Base-by-base conservation (phyloP, 2,113 vertebrate genomes). In the Ceyx cyanopectus region DNA sequence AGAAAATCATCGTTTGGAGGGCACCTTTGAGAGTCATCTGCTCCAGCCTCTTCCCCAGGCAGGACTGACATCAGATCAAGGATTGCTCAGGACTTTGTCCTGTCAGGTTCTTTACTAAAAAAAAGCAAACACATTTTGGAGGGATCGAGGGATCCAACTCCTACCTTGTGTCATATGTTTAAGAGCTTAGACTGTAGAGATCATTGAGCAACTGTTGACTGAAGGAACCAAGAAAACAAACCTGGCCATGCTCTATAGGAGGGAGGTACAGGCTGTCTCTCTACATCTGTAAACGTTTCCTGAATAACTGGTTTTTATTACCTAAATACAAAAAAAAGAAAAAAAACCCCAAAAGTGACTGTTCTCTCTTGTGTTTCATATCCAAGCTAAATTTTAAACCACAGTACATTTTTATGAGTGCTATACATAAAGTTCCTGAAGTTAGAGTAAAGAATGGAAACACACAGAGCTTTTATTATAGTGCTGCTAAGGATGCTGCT, bases 401-500 rank as follows among this genome's bases (percentile, higher is more conserved):
- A 53, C 46, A 45, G 27, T 58, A 41, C 34, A 23, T 58, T 80
- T 88, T 80, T 57, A 51, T 45, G 62, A 70, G 30, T 46, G 37
- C 37, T 73, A 26, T 34, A 63, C 53, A 40, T 74, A 89, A 91
- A 57, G 87, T 53, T 40, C 81, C 56, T 93, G 77, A 94, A 81
- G 83, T 62, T 34, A 41, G 65, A 50, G 16, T 92, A 81, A 68
- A 78, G 76, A 66, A 76, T 51, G 27, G 75, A 81, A 91, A 61
- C 51, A 73, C 12, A 43, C 18, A 50, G 61, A 50, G 34, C 13
- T 95, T 81, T 95, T 93, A 85, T 92, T 94, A 51, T 16, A 32
- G 14, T 17, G 69, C 68, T 76, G 53, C 32, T 86, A 70, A 87
- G 40, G n/a, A 53, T 68, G 60, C 5, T 81, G 43, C 63, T 79